Evolutionary conservation across 2,888 invertebrate genomes (phyloP).

Genomic region (Dryococelus australis): DNA sequence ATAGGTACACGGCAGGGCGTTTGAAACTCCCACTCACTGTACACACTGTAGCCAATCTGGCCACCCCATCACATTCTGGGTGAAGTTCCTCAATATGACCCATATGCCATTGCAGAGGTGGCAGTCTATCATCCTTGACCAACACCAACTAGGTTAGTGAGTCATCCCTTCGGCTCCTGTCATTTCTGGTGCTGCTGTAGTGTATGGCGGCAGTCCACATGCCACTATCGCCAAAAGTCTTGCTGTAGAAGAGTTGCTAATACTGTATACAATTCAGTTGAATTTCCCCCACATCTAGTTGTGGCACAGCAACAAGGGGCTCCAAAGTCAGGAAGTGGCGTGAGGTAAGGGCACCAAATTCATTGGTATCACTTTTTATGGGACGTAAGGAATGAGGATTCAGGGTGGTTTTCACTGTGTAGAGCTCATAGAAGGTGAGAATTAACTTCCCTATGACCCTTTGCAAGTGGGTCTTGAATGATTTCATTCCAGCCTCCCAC

Average conservation of each 20-base stretch:
- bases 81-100: neutral
- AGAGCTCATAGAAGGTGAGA: neutral
- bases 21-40: neutral
- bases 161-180: neutral
- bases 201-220: neutral
- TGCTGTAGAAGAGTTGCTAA: neutral
- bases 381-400: neutral
- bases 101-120: neutral
- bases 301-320: neutral
- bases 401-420: neutral
- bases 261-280: neutral
- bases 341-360: no score
- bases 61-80: neutral
- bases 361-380: no score
- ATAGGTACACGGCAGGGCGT: no score
- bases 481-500: neutral
- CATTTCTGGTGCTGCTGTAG: neutral
- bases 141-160: neutral
- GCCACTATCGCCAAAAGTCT: neutral
- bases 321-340: no score
- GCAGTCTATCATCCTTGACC: neutral
- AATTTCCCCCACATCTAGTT: neutral
- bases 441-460: neutral
- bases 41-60: neutral
- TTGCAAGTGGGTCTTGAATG: neutral